Conservation (phyloP, 2,888 invertebrate genomes). For the Meiosimyza decipiens region DNA sequence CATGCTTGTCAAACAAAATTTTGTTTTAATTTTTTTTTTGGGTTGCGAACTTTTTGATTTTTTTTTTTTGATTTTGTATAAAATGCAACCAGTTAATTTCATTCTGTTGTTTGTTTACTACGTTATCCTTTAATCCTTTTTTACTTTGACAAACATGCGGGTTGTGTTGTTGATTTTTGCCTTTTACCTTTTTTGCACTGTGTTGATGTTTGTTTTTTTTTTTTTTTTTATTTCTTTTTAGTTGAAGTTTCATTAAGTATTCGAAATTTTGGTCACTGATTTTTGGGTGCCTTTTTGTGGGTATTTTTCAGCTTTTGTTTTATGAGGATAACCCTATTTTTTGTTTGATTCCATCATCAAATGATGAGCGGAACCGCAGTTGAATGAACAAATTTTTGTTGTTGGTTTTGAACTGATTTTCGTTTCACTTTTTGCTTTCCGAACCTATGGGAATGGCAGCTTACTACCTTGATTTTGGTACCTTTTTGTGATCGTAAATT, state of each 20-base stretch:
- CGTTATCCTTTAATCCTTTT: conserved; percentile 16
- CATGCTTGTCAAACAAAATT: conserved; percentile 3
- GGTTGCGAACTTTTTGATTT: neutral
- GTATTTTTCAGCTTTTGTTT: too few relatives aligned
- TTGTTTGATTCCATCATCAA: too few relatives aligned
- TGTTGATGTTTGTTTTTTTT: neutral
- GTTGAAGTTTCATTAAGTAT: conserved; percentile 5
- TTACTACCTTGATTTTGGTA: too few relatives aligned
- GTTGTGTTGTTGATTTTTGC: neutral
- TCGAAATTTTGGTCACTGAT: conserved; percentile 13
- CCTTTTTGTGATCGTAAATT: too few relatives aligned
- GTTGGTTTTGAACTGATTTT: too few relatives aligned
- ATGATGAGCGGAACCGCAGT: too few relatives aligned
- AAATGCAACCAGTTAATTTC: conserved; percentile 17
- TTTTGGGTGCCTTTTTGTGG: neutral
- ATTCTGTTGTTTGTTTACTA: neutral
- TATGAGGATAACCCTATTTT: too few relatives aligned
- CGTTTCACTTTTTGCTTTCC: too few relatives aligned
- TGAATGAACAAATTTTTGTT: too few relatives aligned
- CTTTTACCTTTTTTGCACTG: neutral
- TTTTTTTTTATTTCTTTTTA: neutral
- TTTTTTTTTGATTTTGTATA: neutral
- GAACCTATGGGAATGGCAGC: too few relatives aligned
- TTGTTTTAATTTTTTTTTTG: neutral
- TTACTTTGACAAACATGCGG: too few relatives aligned